These are phyloP conservation scores for Rhabdornis inornatus DNA, from an alignment of 2,113 vertebrate genomes.

Conservation along the genomic window DNA sequence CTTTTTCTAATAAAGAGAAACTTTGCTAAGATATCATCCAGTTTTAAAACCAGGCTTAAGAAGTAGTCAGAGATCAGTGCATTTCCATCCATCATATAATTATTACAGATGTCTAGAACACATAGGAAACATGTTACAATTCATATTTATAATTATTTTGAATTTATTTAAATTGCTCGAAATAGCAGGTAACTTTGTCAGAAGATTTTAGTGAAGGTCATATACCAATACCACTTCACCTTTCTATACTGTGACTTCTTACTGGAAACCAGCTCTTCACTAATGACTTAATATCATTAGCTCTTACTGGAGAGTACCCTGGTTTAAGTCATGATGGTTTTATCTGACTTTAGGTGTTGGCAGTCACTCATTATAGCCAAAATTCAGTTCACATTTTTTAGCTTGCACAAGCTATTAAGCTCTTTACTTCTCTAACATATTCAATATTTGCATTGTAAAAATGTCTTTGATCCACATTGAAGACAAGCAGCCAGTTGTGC, in stretches of 20 bases:
- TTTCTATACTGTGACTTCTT: not conserved
- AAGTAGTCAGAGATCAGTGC: not conserved
- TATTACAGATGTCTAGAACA: not conserved
- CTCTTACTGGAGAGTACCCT: not conserved
- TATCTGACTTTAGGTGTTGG: not conserved
- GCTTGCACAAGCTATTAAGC: not conserved
- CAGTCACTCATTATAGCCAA: not conserved
- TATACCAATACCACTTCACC: not conserved
- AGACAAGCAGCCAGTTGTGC: not conserved
- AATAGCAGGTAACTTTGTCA: not conserved
- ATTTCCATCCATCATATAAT: not conserved
- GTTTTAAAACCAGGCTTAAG: constrained; percentile 30
- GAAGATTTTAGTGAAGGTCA: not conserved
- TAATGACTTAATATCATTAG: not conserved
- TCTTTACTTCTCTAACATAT: not conserved
- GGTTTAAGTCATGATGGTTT: not conserved
- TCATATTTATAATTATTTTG: not conserved
- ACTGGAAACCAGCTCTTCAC: not conserved
- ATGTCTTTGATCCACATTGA: not conserved
- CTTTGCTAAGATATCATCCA: not conserved
- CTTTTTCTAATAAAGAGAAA: constrained; percentile 44
- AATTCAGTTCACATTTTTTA: not conserved
- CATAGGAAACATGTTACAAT: not conserved
- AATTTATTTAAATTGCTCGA: not conserved
- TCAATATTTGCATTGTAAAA: not conserved